Conservation (phyloP, 2,113 vertebrate genomes). For the Salvator merianae region DNA sequence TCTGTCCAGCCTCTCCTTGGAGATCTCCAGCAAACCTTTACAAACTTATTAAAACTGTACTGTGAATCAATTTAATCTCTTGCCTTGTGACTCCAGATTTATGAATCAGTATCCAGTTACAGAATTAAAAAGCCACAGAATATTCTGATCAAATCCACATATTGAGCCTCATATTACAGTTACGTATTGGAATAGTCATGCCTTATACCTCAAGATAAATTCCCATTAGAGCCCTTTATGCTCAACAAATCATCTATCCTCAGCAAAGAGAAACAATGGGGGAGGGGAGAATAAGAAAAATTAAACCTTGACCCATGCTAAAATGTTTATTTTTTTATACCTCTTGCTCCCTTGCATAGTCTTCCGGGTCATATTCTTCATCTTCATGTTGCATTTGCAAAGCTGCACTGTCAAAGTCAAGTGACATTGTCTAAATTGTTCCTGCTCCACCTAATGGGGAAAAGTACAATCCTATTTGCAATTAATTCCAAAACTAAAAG, state of each 20-base stretch:
- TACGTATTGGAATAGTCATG: neutral
- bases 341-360: slow-evolving; percentile 82
- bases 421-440: slow-evolving; percentile 73
- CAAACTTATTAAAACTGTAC: too few relatives aligned
- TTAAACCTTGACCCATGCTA: neutral
- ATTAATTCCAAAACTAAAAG: neutral
- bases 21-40: too few relatives aligned
- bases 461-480: slow-evolving; percentile 3
- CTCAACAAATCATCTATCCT: neutral
- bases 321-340: slow-evolving; percentile 57
- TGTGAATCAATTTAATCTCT: too few relatives aligned
- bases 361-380: slow-evolving; percentile 79
- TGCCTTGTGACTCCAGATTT: neutral
- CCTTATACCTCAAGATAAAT: neutral
- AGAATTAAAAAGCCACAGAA: neutral
- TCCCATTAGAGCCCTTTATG: neutral
- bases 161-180: neutral
- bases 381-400: slow-evolving; percentile 79
- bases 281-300: too few relatives aligned
- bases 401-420: slow-evolving; percentile 78
- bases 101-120: neutral
- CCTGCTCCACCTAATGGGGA: slow-evolving; percentile 18
- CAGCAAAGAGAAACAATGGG: neutral
- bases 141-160: neutral
- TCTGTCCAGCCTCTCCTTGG: too few relatives aligned